Conservation (phyloP, 1,140 invertebrate genomes). For the Cydia pomonella region DNA sequence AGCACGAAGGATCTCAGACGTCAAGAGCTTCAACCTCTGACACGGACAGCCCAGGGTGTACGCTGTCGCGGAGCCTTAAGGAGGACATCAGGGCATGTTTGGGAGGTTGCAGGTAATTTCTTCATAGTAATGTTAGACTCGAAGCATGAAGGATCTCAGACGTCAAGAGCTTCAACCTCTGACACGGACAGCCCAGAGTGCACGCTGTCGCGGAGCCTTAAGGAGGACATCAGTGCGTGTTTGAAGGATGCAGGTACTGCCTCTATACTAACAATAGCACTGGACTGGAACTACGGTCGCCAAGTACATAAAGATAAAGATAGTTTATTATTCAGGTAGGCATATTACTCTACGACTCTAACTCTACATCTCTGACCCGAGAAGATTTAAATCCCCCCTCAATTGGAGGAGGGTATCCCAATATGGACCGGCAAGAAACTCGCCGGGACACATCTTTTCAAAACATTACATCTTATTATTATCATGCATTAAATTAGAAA, state of each 20-base stretch:
- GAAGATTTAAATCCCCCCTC: no score
- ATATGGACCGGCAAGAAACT: no score
- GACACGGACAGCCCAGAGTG: conserved; percentile 64
- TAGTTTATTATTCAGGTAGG: no score
- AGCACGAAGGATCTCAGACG: conserved; percentile 62
- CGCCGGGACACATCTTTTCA: no score
- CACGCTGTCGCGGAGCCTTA: conserved; percentile 65
- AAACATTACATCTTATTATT: no score
- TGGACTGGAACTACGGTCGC: no score
- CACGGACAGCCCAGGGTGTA: conserved; percentile 63
- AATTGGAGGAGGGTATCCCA: no score
- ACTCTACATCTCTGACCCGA: no score
- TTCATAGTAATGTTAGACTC: conserved; percentile 39
- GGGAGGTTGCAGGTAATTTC: conserved; percentile 58
- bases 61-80: conserved; percentile 67
- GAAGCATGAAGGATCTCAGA: conserved; percentile 63
- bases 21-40: conserved; percentile 49
- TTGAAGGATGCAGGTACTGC: conserved; percentile 61
- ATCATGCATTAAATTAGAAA: no score
- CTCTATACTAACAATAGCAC: conserved; percentile 22
- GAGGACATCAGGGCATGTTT: conserved; percentile 71
- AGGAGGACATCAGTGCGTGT: conserved; percentile 70
- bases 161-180: conserved; percentile 41
- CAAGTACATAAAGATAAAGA: no score
- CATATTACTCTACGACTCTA: no score